Conservation (phyloP, 2,797 vertebrate species). For the Oryzias sinensis region DNA sequence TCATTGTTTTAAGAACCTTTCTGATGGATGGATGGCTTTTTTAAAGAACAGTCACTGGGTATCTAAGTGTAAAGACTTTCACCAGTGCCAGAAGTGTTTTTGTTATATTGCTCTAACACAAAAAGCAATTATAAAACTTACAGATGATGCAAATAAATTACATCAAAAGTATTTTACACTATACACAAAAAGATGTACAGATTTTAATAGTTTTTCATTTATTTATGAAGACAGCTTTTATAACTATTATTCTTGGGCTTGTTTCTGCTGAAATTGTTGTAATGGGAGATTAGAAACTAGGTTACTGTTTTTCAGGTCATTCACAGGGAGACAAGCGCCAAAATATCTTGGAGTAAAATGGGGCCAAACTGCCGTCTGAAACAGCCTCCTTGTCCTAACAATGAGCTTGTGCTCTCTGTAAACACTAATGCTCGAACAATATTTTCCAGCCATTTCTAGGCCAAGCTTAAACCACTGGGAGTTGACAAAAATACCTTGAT, state of each 20-base stretch:
- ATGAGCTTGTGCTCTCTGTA: constrained; percentile 75
- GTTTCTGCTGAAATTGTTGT: constrained; percentile 46
- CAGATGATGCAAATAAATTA: too few relatives aligned
- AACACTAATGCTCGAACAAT: constrained; percentile 71
- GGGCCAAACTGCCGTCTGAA: constrained; percentile 56
- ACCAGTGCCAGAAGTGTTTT: constrained; percentile 40
- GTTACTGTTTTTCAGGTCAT: constrained; percentile 64
- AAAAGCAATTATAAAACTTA: too few relatives aligned
- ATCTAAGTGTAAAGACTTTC: constrained; percentile 40
- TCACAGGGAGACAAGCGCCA: constrained; percentile 50
- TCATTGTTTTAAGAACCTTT: constrained; percentile 46
- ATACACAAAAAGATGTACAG: constrained; percentile 25
- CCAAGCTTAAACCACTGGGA: constrained; percentile 69
- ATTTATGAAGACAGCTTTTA: constrained; percentile 35
- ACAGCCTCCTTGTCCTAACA: constrained; percentile 58
- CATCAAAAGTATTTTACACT: constrained; percentile 21
- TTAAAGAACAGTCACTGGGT: constrained; percentile 37
- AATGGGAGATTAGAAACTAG: constrained; percentile 56
- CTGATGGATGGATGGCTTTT: constrained; percentile 49
- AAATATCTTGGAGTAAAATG: constrained; percentile 58
- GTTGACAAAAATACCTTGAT: constrained; percentile 78
- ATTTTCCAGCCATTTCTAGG: constrained; percentile 81
- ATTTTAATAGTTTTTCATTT: constrained; percentile 36
- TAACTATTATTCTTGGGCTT: constrained; percentile 21
- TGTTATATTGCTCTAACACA: too few relatives aligned